Percentiles rank a stretch among this genome's conserved stretches.
Evolutionary conservation across 2,797 vertebrate species (phyloP).

Genomic region (Gadopsis marmoratus): DNA sequence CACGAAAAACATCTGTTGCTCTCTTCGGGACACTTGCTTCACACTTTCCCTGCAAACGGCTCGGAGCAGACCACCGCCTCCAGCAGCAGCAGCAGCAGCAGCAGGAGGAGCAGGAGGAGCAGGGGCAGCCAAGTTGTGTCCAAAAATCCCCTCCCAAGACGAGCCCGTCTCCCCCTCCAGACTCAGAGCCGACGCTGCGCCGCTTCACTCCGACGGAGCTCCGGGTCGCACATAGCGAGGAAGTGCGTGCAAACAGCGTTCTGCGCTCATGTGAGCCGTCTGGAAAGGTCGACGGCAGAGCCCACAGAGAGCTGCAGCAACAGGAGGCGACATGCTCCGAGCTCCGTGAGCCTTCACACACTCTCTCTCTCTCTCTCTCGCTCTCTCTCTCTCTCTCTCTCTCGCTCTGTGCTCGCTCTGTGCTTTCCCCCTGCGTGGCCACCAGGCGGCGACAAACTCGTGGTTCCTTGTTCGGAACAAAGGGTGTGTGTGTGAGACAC

Average conservation of each 20-base stretch:
- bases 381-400: too few species aligned
- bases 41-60: constrained; percentile 63
- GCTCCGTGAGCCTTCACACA: constrained; percentile 34
- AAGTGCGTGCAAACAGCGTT: constrained; percentile 26
- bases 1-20: constrained; percentile 77
- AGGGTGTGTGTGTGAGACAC: not conserved
- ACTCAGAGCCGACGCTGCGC: constrained; percentile 43
- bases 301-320: constrained; percentile 72
- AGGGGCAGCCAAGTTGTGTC: constrained; percentile 73
- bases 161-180: constrained; percentile 25
- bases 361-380: not conserved
- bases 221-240: constrained; percentile 48
- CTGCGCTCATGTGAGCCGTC: constrained; percentile 54
- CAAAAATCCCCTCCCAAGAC: constrained; percentile 31
- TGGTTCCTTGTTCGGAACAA: too few species aligned
- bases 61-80: constrained; percentile 26
- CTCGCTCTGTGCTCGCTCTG: not conserved
- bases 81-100: constrained; percentile 4
- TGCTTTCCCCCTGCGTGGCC: constrained; percentile 34
- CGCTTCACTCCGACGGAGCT: constrained; percentile 38
- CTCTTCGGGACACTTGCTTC: constrained; percentile 67
- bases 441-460: constrained; percentile 74
- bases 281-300: constrained; percentile 76
- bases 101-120: constrained; percentile 38
- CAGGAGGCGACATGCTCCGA: constrained; percentile 74